Base-by-base conservation (phyloP, 37 sponge, comb jelly and placozoan genomes). In the Halisarca cf. caerulea region DNA sequence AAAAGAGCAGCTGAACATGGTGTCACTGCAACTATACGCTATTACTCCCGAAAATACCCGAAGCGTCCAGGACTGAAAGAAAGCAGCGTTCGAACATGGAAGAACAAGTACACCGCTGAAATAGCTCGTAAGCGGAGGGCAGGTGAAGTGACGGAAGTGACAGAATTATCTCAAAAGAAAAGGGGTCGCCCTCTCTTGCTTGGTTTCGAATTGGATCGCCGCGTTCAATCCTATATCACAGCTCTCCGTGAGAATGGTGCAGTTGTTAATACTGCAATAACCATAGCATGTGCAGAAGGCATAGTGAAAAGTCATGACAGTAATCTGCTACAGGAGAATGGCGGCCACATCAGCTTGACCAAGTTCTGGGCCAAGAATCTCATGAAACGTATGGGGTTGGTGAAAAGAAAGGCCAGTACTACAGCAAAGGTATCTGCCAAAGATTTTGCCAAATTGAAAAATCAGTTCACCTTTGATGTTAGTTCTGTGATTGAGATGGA, bases 351-450 rank as follows among this genome's bases (percentile, higher is more conserved):
- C 37, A 0, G 1, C 25, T 40, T 74, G 24, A 90, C 82, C 25
- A 90, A 90, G 40, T 34, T 78, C 44, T 74, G 77, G 77, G 77
- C 42, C 77, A 41, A 74, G 77, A 37, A 74, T 74, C 77, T 71
- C 39, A 37, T 71, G 40, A 5, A 32, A 8, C 37, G 41, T 3
- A 71, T 71, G 72, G 38, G 39, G 40, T 71, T 71, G 7, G 72
- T 71, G 72, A 71, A 34, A 7, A 71, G 72, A 71, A 71, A 18
- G 72, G 72, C 72, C 5, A 71, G 39, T 7, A 71, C 72, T 7
- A 71, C 14, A 36, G 72, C 72, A 71, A 71, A 71, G 72, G 39
- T 71, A 8, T 36, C 72, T 20, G 38, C 30, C 39, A 37, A 71
- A 36, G 72, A 71, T 14, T 71, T 71, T 36, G 72, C 37, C 8